These are phyloP conservation scores for Lithophane ornitopus DNA, from an alignment of 2,888 invertebrate genomes.

Conservation along the genomic window DNA sequence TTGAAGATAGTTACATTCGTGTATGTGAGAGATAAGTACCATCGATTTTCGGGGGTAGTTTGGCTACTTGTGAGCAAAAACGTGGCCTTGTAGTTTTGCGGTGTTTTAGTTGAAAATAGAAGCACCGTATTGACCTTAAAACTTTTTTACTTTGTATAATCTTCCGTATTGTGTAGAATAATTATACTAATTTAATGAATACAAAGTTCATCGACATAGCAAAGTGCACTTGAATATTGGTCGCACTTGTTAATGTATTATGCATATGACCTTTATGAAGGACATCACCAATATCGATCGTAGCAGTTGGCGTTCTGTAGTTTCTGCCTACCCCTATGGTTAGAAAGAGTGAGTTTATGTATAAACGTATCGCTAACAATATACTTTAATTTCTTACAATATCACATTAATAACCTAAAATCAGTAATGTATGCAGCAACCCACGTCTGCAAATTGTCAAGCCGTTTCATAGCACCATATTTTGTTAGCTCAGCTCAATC, in stretches of 20 bases:
- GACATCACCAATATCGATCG: no score
- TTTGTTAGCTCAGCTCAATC: constrained; percentile 5
- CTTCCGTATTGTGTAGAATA: background rate
- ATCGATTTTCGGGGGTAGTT: constrained; percentile 55
- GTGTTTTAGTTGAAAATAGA: background rate
- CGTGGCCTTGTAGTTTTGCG: background rate
- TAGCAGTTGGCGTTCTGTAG: no score
- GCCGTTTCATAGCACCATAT: constrained; percentile 22
- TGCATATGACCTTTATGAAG: background rate
- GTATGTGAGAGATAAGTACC: constrained; percentile 61
- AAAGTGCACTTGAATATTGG: background rate
- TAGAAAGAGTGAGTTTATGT: no score
- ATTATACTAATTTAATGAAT: background rate
- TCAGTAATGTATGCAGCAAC: background rate
- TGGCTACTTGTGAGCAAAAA: constrained; percentile 41
- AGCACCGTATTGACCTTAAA: background rate
- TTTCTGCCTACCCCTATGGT: no score
- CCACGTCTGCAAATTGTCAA: constrained; percentile 8
- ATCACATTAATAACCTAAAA: background rate
- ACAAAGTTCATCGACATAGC: background rate
- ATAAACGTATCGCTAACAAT: no score
- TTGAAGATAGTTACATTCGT: constrained; percentile 58
- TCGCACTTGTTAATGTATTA: background rate
- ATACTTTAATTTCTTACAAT: background rate
- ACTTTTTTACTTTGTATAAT: no score